Percentiles rank a stretch among this genome's conserved stretches.
These are phyloP conservation scores for Aphelinus certus DNA, from an alignment of 1,140 invertebrate species.

Conservation along the genomic window DNA sequence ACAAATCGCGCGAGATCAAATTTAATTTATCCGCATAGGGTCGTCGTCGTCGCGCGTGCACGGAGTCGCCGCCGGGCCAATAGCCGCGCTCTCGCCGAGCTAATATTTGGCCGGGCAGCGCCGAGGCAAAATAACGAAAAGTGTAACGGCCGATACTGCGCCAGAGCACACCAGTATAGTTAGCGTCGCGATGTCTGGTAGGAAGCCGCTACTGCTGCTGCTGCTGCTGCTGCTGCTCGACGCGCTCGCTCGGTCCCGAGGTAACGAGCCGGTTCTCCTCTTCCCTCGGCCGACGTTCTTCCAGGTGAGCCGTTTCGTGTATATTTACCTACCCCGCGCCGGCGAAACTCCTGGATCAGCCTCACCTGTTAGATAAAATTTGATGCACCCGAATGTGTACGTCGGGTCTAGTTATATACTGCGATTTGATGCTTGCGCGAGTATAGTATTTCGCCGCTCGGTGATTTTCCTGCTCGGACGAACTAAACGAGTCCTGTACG, in stretches of 20 bases:
- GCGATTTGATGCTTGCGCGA: too few species aligned
- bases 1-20: conserved; percentile 19
- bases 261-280: conserved; percentile 44
- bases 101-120: conserved; percentile 44
- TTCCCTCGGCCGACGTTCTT: conserved; percentile 50
- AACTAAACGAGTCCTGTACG: too few species aligned
- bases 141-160: too few species aligned
- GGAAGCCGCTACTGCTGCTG: conserved; percentile 43
- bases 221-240: conserved; percentile 36
- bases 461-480: too few species aligned
- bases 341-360: too few species aligned
- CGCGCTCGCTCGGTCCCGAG: conserved; percentile 9
- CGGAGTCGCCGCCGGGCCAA: conserved; percentile 11
- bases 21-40: conserved; percentile 15
- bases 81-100: conserved; percentile 40
- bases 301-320: conserved; percentile 45
- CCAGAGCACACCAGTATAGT: too few species aligned
- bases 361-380: too few species aligned
- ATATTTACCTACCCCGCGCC: too few species aligned
- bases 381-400: too few species aligned
- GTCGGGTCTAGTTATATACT: too few species aligned
- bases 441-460: too few species aligned
- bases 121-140: background rate
- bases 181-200: background rate
- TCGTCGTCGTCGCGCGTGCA: background rate